phyloP scores from a whole-genome alignment of 2,888 invertebrate species.

The Leucozona laternaria region DNA sequence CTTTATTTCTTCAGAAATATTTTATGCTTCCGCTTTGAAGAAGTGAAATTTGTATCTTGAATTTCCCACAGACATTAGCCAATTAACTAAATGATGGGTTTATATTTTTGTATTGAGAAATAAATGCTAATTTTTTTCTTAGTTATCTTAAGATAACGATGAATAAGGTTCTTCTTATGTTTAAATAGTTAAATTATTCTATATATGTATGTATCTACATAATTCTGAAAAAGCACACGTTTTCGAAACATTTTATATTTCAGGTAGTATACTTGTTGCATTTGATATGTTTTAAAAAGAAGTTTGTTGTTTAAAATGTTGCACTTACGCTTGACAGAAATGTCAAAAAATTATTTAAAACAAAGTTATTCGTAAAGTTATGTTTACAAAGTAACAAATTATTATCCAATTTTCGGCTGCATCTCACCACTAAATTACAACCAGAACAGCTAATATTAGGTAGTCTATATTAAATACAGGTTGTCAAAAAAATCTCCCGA shows the following conservation, averaged over 20 bases:
- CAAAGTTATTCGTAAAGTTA: too few relatives aligned
- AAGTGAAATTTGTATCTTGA: constrained; percentile 16
- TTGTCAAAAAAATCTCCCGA: background rate
- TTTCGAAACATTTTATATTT: background rate
- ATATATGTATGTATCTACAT: too few relatives aligned
- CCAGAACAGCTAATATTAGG: background rate
- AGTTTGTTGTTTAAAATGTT: too few relatives aligned
- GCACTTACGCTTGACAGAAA: too few relatives aligned
- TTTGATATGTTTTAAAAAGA: background rate
- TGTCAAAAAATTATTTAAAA: too few relatives aligned
- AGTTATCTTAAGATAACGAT: background rate
- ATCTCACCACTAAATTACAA: background rate
- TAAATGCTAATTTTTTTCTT: constrained; percentile 2
- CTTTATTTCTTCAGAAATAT: background rate
- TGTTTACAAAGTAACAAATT: background rate
- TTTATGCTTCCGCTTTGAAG: constrained; percentile 19
- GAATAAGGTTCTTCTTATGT: background rate
- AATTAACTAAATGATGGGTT: constrained; percentile 1
- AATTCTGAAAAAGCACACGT: background rate
- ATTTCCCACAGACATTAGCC: constrained; percentile 26
- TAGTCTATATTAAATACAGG: background rate
- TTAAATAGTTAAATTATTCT: background rate
- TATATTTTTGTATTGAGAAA: background rate
- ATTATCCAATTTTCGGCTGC: background rate
- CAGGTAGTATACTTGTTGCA: too few relatives aligned